A percentile compares a stretch with the other conserved stretches of the same genome.
These are phyloP conservation scores for Eulimnadia texana DNA, from an alignment of 1,140 invertebrate genomes.

Conservation along the genomic window DNA sequence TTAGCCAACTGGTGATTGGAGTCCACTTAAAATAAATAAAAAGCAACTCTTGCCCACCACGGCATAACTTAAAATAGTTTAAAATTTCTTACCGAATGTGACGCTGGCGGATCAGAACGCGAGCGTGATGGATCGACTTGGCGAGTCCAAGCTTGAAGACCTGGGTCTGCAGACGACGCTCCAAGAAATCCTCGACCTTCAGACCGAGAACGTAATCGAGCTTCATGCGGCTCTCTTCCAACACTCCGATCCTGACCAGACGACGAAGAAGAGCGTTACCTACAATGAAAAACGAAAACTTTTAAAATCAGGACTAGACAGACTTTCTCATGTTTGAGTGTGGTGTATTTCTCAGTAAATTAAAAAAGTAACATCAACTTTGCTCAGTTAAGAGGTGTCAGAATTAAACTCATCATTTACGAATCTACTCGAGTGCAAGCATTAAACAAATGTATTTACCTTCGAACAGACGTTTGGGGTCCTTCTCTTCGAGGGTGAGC, in stretches of 20 bases:
- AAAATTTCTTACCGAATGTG: conserved; percentile 98
- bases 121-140: conserved; percentile 97
- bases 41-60: conserved; percentile 14
- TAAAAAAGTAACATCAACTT: conserved; percentile 12
- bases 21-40: conserved; percentile 11
- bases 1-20: conserved; percentile 15
- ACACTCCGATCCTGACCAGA: conserved; percentile 91
- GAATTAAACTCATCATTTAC: conserved; percentile 33
- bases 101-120: conserved; percentile 94
- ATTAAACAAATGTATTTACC: conserved; percentile 41
- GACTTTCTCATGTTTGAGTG: too few species aligned
- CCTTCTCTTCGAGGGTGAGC: conserved; percentile 96
- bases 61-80: too few species aligned
- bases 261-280: conserved; percentile 95
- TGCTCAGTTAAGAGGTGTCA: conserved; percentile 63
- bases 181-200: conserved; percentile 98
- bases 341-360: background rate
- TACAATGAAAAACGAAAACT: conserved; percentile 29
- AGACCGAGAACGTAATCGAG: conserved; percentile 99
- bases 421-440: background rate
- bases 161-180: conserved; percentile 96
- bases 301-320: too few species aligned
- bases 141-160: conserved; percentile 98
- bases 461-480: conserved; percentile 92
- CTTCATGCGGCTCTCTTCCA: conserved; percentile 96